These are phyloP conservation scores for Chironomus riparius DNA, from an alignment of 2,888 invertebrate genomes.

Conservation along the genomic window DNA sequence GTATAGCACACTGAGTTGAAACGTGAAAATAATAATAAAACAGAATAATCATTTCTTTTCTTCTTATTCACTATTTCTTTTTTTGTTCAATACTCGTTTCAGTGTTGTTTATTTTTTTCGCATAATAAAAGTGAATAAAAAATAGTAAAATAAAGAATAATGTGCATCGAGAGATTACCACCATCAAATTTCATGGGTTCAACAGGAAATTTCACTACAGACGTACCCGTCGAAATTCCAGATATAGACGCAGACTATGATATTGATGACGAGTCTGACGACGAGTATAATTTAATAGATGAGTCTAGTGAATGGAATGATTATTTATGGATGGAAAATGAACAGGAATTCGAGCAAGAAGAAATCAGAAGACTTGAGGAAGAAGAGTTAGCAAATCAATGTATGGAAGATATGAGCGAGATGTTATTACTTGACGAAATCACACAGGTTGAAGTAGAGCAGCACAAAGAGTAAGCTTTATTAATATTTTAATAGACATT, in stretches of 20 bases:
- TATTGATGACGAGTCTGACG: not conserved
- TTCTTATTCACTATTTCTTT: not conserved
- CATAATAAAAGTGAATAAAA: not conserved
- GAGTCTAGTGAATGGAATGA: not conserved
- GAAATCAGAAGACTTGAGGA: not conserved
- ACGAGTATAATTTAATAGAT: not conserved
- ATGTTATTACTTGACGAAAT: not conserved
- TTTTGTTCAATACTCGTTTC: not conserved
- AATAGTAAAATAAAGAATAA: not conserved
- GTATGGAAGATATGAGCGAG: not conserved
- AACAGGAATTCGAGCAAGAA: not conserved
- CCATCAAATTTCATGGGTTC: not conserved
- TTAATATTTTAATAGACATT: not conserved
- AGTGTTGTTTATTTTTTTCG: not conserved
- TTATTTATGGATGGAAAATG: not conserved
- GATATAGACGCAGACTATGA: not conserved
- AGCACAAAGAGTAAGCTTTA: not conserved
- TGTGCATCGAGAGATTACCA: not conserved
- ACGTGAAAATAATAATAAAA: not conserved
- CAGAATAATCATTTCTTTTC: slow-evolving; percentile 4
- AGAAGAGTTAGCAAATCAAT: not conserved
- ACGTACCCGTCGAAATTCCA: not conserved
- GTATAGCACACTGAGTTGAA: not conserved
- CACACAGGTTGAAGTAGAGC: not conserved
- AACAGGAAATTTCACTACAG: not conserved